Conservation (phyloP, 2,888 invertebrate genomes). For the Luperina testacea region DNA sequence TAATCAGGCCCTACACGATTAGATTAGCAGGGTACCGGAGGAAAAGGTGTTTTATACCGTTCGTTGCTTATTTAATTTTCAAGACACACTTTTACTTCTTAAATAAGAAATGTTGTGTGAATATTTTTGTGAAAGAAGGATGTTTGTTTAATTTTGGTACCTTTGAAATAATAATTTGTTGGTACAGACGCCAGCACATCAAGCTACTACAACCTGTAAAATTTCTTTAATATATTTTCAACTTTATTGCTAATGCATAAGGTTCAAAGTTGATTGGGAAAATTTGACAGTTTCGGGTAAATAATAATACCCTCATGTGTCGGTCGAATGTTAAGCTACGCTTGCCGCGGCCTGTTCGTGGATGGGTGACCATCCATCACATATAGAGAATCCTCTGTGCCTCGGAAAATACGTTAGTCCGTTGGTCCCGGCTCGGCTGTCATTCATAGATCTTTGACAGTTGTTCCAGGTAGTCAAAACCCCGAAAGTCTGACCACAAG, state of each 20-base stretch:
- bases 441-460: neutral
- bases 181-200: no score
- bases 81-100: constrained; percentile 45
- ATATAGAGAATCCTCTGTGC: no score
- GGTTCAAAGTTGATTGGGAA: no score
- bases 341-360: neutral
- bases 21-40: constrained; percentile 52
- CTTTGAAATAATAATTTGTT: neutral
- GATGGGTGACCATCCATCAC: neutral
- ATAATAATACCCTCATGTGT: neutral
- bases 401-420: neutral
- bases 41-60: constrained; percentile 45
- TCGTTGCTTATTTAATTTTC: constrained; percentile 61
- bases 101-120: constrained; percentile 16
- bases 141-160: neutral
- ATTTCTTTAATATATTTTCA: no score
- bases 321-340: neutral
- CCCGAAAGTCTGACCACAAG: neutral
- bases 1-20: constrained; percentile 63
- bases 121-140: neutral
- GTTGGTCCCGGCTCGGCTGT: neutral
- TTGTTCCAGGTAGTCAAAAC: neutral
- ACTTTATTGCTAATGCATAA: no score
- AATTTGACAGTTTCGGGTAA: neutral
- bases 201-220: no score